These are phyloP conservation scores for Pyrrhia umbra DNA, from an alignment of 2,888 invertebrate genomes.

Conservation along the genomic window DNA sequence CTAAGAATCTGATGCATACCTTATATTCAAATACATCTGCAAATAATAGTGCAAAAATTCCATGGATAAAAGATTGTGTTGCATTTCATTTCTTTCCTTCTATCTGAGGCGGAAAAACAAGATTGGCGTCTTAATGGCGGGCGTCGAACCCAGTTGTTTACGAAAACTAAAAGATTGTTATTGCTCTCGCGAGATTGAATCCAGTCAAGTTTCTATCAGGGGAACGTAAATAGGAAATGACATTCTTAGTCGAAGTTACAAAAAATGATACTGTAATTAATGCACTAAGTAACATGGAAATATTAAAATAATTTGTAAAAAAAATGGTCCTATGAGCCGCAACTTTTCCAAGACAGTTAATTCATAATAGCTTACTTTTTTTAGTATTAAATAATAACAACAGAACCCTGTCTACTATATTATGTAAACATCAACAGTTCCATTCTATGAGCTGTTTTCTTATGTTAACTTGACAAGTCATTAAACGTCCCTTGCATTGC, in stretches of 20 bases:
- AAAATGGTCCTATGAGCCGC: not conserved
- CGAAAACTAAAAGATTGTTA: slow-evolving; percentile 45
- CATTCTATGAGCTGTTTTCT: not conserved
- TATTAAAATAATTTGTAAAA: no score
- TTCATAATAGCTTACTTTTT: no score
- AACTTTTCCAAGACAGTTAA: no score
- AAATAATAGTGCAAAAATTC: no score
- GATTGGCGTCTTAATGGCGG: slow-evolving; percentile 56
- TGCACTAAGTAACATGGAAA: no score
- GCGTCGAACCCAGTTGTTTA: slow-evolving; percentile 51
- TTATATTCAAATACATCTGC: no score
- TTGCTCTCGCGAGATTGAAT: slow-evolving; percentile 47
- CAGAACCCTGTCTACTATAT: no score
- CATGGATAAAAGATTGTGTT: no score
- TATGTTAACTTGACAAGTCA: no score
- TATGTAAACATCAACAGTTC: no score
- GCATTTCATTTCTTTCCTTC: slow-evolving; percentile 5
- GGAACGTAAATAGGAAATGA: slow-evolving; percentile 22
- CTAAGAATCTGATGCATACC: no score
- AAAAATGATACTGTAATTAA: not conserved
- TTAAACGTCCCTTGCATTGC: not conserved
- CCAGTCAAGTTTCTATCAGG: slow-evolving; percentile 46
- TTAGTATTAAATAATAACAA: no score
- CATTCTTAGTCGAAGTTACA: slow-evolving; percentile 1
- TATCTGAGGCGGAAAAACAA: slow-evolving; percentile 19